These are phyloP conservation scores for Percopsis transmontana DNA, from an alignment of 2,113 vertebrate species.

Conservation along the genomic window DNA sequence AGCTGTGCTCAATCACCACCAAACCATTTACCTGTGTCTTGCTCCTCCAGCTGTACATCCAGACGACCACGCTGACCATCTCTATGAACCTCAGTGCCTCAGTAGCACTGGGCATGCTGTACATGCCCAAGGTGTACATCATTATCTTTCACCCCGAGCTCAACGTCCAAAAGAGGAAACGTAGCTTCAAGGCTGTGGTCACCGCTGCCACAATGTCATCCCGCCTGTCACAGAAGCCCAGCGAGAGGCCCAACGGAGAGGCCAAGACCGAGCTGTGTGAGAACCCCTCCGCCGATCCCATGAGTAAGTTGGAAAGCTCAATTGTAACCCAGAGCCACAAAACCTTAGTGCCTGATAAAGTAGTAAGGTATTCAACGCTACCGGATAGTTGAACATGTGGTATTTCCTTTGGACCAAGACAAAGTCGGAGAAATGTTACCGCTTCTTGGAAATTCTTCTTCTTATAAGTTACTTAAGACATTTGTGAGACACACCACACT, in stretches of 20 bases:
- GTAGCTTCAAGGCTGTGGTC: conserved; percentile 96
- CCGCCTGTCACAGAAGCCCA: conserved; percentile 89
- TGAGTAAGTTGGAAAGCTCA: conserved; percentile 76
- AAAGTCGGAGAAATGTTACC: no score
- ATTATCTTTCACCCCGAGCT: conserved; percentile 97
- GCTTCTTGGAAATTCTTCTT: no score
- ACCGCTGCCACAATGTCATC: conserved; percentile 96
- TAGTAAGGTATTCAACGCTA: not conserved
- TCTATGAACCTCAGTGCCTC: conserved; percentile 98
- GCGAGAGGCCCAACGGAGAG: conserved; percentile 92
- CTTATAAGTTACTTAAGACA: no score
- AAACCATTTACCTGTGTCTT: conserved; percentile 12
- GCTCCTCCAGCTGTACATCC: conserved; percentile 91
- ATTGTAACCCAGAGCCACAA: conserved; percentile 71
- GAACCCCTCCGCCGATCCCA: conserved; percentile 79
- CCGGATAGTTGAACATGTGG: no score
- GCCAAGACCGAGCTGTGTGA: conserved; percentile 95
- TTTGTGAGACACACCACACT: no score
- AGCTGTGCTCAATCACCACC: conserved; percentile 1
- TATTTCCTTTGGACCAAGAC: no score
- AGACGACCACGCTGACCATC: conserved; percentile 96
- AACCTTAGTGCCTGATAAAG: conserved; percentile 4
- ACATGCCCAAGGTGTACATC: conserved; percentile 98
- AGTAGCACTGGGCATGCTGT: conserved; percentile 96
- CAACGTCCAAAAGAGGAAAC: conserved; percentile 95